Percentiles rank a stretch among this genome's conserved stretches.
Evolutionary conservation across 2,113 vertebrate genomes (phyloP).

Genomic region (Thomomys bottae): DNA sequence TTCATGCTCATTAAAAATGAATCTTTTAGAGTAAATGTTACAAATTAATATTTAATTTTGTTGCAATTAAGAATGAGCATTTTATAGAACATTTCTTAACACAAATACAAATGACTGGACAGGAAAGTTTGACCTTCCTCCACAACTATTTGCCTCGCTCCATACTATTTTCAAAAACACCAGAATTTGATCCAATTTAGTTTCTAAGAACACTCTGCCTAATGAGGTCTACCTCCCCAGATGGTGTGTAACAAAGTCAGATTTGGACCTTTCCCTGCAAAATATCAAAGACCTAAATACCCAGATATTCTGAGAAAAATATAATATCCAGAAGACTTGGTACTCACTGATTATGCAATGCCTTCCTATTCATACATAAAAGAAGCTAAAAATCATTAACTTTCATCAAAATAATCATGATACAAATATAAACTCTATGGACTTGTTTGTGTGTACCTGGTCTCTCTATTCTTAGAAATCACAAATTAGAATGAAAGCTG

Average conservation of each 20-base stretch:
- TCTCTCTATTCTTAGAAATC: not conserved
- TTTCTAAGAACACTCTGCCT: conserved; percentile 29
- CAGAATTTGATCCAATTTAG: not conserved
- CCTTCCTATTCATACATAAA: not conserved
- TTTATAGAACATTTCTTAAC: conserved; percentile 69
- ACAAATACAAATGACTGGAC: conserved; percentile 28
- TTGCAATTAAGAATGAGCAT: conserved; percentile 70
- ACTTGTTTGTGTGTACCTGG: not conserved
- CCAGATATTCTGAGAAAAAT: not conserved
- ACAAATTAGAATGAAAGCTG: not conserved
- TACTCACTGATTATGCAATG: not conserved
- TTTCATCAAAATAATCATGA: not conserved
- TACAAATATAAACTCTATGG: not conserved
- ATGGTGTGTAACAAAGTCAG: not conserved
- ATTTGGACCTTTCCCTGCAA: conserved; percentile 43
- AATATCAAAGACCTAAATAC: not conserved
- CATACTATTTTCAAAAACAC: conserved; percentile 52
- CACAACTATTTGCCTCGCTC: not conserved
- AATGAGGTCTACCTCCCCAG: conserved; percentile 26
- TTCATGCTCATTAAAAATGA: conserved; percentile 72
- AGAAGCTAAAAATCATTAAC: not conserved
- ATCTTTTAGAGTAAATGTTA: conserved; percentile 76
- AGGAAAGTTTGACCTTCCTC: conserved; percentile 58
- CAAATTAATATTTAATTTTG: conserved; percentile 78
- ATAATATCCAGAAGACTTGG: not conserved